Evolutionary conservation across 2,888 invertebrate species (phyloP).

Genomic region (Caenorhabditis auriculariae): DNA sequence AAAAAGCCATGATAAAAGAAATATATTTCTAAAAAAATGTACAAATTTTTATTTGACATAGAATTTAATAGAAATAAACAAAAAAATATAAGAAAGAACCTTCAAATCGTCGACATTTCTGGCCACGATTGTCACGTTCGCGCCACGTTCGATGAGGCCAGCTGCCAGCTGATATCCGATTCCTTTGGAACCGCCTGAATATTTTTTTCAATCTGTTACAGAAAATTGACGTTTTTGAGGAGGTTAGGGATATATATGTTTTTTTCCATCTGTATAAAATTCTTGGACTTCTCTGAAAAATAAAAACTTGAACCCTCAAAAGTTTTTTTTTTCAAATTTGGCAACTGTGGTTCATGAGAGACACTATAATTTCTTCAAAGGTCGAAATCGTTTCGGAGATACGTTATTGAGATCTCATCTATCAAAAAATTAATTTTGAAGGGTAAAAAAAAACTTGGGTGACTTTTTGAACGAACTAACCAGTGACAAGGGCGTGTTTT

Average conservation of each 20-base stretch:
- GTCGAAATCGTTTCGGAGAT: no score
- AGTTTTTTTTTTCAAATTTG: no score
- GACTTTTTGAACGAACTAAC: no score
- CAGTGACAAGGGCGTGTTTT: constrained; percentile 56
- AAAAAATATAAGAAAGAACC: constrained; percentile 1
- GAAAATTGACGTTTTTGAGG: background rate
- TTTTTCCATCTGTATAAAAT: no score
- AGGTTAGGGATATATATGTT: background rate
- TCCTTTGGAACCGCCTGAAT: constrained; percentile 61
- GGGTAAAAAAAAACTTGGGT: background rate
- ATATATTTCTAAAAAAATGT: background rate
- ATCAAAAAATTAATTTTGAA: constrained; percentile 7
- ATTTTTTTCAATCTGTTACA: background rate
- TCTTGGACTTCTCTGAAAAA: no score
- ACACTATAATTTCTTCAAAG: no score
- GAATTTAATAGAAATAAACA: background rate
- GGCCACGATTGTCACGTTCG: constrained; percentile 86
- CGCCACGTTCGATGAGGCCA: constrained; percentile 71
- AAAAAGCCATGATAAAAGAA: background rate
- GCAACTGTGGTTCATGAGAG: no score
- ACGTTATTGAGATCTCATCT: no score
- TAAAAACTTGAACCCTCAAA: no score
- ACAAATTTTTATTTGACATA: background rate
- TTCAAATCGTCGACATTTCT: constrained; percentile 74
- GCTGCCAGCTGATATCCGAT: constrained; percentile 56